Conservation (phyloP, 2,888 invertebrate genomes). For the Chrysolina oricalcia region DNA sequence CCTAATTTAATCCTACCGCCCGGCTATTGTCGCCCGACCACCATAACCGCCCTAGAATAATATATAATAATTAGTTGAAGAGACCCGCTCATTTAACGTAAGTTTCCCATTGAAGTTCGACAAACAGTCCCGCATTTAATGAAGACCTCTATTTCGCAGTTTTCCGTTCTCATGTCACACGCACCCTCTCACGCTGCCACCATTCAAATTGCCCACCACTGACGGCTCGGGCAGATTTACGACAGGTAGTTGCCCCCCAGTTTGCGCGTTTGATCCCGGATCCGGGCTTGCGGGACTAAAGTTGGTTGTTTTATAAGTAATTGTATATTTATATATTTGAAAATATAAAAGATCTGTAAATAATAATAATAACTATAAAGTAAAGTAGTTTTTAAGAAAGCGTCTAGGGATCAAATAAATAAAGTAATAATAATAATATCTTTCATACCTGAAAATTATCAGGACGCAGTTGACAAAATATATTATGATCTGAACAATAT, state of each 20-base stretch:
- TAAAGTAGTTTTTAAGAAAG: too few species aligned
- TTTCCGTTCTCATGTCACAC: conserved; percentile 51
- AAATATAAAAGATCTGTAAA: too few species aligned
- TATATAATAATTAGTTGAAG: conserved; percentile 26
- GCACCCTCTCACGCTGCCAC: conserved; percentile 59
- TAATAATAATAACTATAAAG: too few species aligned
- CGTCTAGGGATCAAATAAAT: too few species aligned
- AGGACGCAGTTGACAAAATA: too few species aligned
- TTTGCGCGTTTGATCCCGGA: neutral
- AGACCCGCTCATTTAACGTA: conserved; percentile 21
- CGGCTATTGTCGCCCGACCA: conserved; percentile 16
- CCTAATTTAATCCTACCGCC: neutral
- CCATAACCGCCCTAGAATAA: conserved; percentile 29
- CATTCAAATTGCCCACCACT: conserved; percentile 1
- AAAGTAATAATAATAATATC: too few species aligned
- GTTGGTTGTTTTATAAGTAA: too few species aligned
- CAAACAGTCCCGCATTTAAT: conserved; percentile 57
- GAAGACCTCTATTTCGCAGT: conserved; percentile 54
- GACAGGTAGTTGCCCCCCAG: neutral
- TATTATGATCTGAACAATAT: too few species aligned
- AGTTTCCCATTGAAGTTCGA: conserved; percentile 54
- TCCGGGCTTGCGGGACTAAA: too few species aligned
- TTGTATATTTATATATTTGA: too few species aligned
- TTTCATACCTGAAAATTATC: too few species aligned
- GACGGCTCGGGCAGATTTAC: neutral